phyloP scores from a whole-genome alignment of 2,797 vertebrate species.

The Lepus townsendii region DNA sequence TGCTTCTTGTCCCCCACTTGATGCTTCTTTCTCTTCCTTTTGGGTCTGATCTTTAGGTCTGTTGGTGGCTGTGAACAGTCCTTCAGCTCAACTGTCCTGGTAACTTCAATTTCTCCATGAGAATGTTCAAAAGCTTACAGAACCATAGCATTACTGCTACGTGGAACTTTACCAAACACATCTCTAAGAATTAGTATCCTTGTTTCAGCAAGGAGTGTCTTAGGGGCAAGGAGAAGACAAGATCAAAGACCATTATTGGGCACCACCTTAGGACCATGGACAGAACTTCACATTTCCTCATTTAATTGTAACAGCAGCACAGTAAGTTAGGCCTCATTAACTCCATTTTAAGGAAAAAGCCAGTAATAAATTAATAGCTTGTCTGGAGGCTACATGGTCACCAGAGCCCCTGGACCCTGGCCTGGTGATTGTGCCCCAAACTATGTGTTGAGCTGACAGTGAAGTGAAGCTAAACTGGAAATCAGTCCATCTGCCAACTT shows the following conservation, averaged over 20 bases:
- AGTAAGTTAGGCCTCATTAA: neutral
- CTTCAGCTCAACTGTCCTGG: neutral
- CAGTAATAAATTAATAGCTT: neutral
- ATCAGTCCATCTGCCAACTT: neutral
- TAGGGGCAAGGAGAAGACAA: neutral
- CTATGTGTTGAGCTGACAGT: neutral
- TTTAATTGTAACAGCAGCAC: neutral
- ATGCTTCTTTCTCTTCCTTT: neutral
- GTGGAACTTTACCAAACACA: neutral
- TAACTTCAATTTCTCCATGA: neutral
- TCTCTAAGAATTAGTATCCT: constrained; percentile 15
- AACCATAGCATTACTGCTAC: rapidly evolving
- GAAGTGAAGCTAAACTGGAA: neutral
- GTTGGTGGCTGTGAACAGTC: neutral
- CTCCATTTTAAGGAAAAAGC: neutral
- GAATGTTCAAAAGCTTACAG: neutral
- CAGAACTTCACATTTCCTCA: neutral
- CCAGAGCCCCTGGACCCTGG: neutral
- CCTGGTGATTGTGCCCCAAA: neutral
- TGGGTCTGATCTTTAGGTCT: neutral
- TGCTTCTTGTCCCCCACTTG: neutral
- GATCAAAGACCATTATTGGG: neutral
- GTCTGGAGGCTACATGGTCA: neutral
- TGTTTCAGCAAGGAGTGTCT: neutral
- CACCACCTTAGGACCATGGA: neutral